Conservation (phyloP, 2,888 invertebrate species). For the Sceliomorpha sp. region DNA sequence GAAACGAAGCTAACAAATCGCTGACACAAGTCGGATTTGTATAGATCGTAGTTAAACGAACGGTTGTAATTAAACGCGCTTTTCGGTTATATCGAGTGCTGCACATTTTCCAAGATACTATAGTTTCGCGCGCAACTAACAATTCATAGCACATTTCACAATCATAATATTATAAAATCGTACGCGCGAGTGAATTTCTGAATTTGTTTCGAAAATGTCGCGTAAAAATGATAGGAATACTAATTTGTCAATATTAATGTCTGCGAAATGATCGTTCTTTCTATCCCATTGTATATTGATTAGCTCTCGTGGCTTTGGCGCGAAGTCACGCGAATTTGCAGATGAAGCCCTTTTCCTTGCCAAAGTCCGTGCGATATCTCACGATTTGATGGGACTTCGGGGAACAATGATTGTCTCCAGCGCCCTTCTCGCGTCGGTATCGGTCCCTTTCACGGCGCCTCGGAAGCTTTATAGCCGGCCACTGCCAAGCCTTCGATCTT, state of each 20-base stretch:
- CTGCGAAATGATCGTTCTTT: slow-evolving; percentile 10
- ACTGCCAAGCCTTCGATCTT: slow-evolving; percentile 59
- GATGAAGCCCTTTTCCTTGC: slow-evolving; percentile 56
- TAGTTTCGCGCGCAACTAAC: too few relatives aligned
- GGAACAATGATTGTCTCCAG: slow-evolving; percentile 71
- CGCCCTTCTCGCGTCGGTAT: slow-evolving; percentile 40
- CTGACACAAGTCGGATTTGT: slow-evolving; percentile 17
- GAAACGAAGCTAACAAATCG: slow-evolving; percentile 14
- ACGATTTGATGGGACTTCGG: slow-evolving; percentile 69
- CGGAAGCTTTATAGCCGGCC: slow-evolving; percentile 63
- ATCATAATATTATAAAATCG: too few relatives aligned
- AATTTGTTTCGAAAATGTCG: too few relatives aligned
- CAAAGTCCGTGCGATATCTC: slow-evolving; percentile 66
- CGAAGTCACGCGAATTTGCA: slow-evolving; percentile 38
- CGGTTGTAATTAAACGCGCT: background rate
- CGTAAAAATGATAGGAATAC: slow-evolving; percentile 2
- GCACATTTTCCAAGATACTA: too few relatives aligned
- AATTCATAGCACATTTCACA: too few relatives aligned
- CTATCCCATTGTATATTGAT: slow-evolving; percentile 47
- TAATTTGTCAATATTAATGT: slow-evolving; percentile 6
- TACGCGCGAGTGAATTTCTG: too few relatives aligned
- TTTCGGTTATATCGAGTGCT: too few relatives aligned
- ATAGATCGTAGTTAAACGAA: slow-evolving; percentile 14
- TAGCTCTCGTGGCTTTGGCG: slow-evolving; percentile 47
- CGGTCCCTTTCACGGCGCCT: slow-evolving; percentile 58